These are phyloP conservation scores for Xyliphius kryptos DNA, from an alignment of 2,113 vertebrate genomes.

Conservation along the genomic window DNA sequence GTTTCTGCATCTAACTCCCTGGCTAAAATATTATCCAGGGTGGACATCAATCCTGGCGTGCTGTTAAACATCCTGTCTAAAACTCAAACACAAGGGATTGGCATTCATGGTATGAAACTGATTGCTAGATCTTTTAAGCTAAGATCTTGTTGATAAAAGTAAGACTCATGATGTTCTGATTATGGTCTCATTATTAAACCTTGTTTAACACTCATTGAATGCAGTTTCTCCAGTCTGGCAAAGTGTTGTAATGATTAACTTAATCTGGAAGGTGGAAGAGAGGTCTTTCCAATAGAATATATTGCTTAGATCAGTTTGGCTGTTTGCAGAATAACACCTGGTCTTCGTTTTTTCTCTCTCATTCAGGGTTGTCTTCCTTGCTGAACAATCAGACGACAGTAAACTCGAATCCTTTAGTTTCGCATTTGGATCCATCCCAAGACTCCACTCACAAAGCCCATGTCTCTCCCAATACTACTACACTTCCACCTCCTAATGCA, in stretches of 20 bases:
- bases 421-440: conserved; percentile 26
- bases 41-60: conserved; percentile 82
- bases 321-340: no score
- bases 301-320: no score
- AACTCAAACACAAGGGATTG: conserved; percentile 72
- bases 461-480: conserved; percentile 28
- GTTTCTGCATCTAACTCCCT: conserved; percentile 67
- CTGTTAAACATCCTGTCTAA: conserved; percentile 86
- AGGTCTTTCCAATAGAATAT: no score
- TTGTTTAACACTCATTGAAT: no score
- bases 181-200: no score
- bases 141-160: no score
- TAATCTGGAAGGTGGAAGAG: no score
- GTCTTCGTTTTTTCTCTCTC: conserved; percentile 2
- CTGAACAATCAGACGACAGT: conserved; percentile 54
- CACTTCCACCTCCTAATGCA: conserved; percentile 31
- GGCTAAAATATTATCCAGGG: conserved; percentile 84
- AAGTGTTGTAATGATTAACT: no score
- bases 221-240: no score
- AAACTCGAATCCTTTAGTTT: conserved; percentile 29
- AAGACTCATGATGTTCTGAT: no score
- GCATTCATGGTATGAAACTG: conserved; percentile 75
- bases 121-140: no score
- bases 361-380: conserved; percentile 74
- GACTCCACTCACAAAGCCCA: conserved; percentile 34